Evolutionary conservation across 1,140 invertebrate genomes (phyloP).

Genomic region (Zaprionus vittiger): DNA sequence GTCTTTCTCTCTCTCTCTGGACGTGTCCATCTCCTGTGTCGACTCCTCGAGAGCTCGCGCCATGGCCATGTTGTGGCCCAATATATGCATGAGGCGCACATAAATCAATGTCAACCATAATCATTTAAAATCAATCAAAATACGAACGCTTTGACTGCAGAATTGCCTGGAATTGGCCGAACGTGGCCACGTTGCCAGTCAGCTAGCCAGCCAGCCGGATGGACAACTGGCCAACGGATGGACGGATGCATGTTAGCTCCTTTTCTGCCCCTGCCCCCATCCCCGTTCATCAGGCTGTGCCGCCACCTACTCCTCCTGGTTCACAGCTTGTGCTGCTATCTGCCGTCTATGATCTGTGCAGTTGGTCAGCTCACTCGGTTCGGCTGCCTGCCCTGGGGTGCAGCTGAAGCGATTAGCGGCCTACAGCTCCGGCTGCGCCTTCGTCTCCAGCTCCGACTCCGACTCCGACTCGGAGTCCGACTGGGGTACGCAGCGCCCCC

Average conservation of each 20-base stretch:
- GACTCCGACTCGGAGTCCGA: background rate
- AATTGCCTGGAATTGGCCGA: slow-evolving; percentile 81
- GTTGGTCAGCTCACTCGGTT: slow-evolving; percentile 70
- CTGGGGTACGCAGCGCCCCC: slow-evolving; percentile 34
- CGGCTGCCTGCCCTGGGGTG: slow-evolving; percentile 51
- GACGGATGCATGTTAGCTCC: slow-evolving; percentile 34
- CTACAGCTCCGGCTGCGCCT: slow-evolving; percentile 38
- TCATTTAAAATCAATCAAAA: slow-evolving; percentile 85
- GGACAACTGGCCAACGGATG: slow-evolving; percentile 40
- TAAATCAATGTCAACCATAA: slow-evolving; percentile 84
- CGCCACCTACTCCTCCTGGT: slow-evolving; percentile 6
- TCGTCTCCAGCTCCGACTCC: slow-evolving; percentile 26
- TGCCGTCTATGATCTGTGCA: slow-evolving; percentile 83
- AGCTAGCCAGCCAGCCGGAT: slow-evolving; percentile 20
- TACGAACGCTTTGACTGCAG: slow-evolving; percentile 83
- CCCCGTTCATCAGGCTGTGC: slow-evolving; percentile 1
- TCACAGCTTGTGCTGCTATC: slow-evolving; percentile 61
- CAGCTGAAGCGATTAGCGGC: slow-evolving; percentile 74
- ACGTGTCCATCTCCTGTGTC: background rate
- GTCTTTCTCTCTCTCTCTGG: background rate
- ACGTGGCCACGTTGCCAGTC: slow-evolving; percentile 54
- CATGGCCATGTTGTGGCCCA: slow-evolving; percentile 74
- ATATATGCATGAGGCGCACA: slow-evolving; percentile 83
- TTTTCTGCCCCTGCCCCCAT: background rate
- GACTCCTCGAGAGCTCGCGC: slow-evolving; percentile 29